Conservation (phyloP, 2,113 vertebrate genomes). For the Pedetes capensis region DNA sequence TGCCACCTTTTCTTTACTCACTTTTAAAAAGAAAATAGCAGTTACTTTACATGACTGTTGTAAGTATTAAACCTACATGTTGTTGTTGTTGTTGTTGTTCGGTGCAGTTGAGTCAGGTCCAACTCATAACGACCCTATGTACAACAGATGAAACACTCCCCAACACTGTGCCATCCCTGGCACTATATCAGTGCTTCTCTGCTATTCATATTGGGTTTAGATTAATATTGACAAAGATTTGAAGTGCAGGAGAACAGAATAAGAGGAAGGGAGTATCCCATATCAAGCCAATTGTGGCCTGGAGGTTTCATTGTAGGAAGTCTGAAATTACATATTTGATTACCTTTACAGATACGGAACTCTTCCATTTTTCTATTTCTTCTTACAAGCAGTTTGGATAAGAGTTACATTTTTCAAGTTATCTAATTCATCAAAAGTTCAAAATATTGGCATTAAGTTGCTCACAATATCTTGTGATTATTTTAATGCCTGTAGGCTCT, state of each 20-base stretch:
- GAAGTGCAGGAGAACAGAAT: neutral
- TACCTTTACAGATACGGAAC: neutral
- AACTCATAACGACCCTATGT: no score
- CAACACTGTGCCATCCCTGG: no score
- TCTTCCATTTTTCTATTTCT: neutral
- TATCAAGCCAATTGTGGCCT: neutral
- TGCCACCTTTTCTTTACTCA: neutral
- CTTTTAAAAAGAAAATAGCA: neutral
- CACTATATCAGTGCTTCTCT: no score
- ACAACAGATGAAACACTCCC: no score
- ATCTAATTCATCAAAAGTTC: slow-evolving; percentile 10
- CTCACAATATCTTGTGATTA: neutral
- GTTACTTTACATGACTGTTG: neutral
- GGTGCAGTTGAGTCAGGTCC: no score
- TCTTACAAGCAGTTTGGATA: neutral
- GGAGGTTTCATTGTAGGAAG: neutral
- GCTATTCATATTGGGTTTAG: no score
- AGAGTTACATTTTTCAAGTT: neutral
- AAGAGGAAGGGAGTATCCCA: neutral
- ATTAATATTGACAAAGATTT: neutral
- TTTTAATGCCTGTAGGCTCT: neutral
- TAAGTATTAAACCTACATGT: neutral
- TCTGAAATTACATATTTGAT: neutral
- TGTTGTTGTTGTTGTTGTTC: no score
- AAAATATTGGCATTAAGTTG: neutral